A percentile compares a stretch with the other conserved stretches of the same genome.
phyloP scores from a whole-genome alignment of 2,797 vertebrate species.

The Phataginus tricuspis region DNA sequence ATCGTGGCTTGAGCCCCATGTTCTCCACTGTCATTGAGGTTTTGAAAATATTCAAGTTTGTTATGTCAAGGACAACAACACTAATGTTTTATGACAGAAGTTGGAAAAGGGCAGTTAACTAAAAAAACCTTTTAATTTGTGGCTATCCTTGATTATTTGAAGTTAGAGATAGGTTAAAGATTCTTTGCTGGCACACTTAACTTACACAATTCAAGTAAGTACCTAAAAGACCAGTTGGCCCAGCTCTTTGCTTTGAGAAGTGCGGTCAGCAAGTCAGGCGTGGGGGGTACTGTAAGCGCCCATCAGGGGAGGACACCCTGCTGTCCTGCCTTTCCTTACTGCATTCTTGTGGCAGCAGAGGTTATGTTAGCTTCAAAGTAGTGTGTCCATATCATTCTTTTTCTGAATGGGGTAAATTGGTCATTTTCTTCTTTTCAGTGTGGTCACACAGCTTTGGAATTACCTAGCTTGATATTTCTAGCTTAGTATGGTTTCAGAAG shows the following conservation, averaged over 20 bases:
- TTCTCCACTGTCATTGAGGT: background rate
- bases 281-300: too few species aligned
- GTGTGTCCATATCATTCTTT: background rate
- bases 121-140: background rate
- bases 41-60: background rate
- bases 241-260: background rate
- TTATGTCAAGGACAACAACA: background rate
- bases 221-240: background rate
- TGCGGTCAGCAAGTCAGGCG: background rate
- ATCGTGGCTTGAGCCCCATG: background rate
- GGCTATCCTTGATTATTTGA: background rate
- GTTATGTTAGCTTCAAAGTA: background rate
- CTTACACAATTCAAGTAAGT: background rate
- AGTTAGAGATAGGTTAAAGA: background rate
- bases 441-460: background rate
- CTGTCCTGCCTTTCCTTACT: background rate
- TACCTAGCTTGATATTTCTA: background rate
- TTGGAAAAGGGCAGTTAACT: background rate
- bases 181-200: background rate
- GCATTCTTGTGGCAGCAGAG: background rate
- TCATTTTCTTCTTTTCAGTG: background rate
- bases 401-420: background rate
- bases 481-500: background rate
- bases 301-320: rapidly evolving
- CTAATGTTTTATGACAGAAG: background rate